Base-by-base conservation (phyloP, 2,888 invertebrate species). In the Macroteleia sp. region DNA sequence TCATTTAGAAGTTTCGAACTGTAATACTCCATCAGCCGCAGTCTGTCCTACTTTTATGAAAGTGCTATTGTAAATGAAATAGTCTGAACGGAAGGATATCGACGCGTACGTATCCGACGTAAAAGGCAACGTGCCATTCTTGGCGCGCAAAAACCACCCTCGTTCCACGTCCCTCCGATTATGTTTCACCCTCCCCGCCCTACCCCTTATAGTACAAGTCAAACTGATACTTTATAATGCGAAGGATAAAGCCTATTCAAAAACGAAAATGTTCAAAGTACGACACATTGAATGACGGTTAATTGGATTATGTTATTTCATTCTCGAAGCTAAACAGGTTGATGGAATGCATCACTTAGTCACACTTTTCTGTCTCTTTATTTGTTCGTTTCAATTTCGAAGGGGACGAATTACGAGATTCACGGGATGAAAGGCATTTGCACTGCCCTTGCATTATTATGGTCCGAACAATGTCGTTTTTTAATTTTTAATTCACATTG, bases 21-120 rank as follows among this genome's bases (percentile, higher is more conserved):
- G 52, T 66, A 57, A 62, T 62, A 50, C 52, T 39, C 44, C 59
- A 28, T 52, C 64, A 76, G n/a, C 52, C 52, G 34, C 66, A 12
- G 70, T 46, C 46, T 71, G 77, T 54, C 61, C 71, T 59, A 77
- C 34, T 77, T 70, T 71, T 56, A 67, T 67, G 71, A 67, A 59
- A 70, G 59, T 77, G 66, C 59, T 54, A 79, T 79, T 75, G 69
- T 78, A 69, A 78, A 78, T 73, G 61, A 69, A 77, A 77, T 56
- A 46, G 61, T 48, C 22, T 44, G 70, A 71, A 48, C 62, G 75
- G 64, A 78, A 78, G 71, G 75, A 79, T 70, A 79, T 70, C 75
- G 73, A 77, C 64, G 77, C 77, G 36, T 62, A 48, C 61, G 62
- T 59, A 54, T 42, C 54, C 44, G 44, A 42, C 57, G 74, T 66